Evolutionary conservation across 2,888 invertebrate species (phyloP), one percentile per base, ranked within the genome.

Genomic region (Agrochola lota): DNA sequence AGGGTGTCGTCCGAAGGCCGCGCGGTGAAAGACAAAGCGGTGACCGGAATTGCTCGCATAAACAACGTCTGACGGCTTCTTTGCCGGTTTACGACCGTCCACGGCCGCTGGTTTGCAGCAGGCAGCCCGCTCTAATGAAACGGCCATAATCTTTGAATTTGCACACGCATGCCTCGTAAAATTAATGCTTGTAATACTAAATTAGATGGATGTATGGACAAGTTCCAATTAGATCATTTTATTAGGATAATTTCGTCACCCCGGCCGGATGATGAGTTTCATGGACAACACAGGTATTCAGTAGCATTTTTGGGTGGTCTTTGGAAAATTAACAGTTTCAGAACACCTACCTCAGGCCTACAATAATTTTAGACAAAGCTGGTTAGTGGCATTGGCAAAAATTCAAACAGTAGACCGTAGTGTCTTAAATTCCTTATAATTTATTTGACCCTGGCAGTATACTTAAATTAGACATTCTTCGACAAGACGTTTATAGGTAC

Each of bases 1-100:
- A 95, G 96, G 96, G 96, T 96, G 96, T 96, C 96, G 95, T 95
- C 93, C 93, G 95, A 95, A 95, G 94, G 95, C 94, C 93, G 91
- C 85, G 95, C 95, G 95, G 96, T 94, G 88, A 94, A 94, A 95
- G 94, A 95, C 95, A 96, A 96, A 96, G 96, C 94, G 88, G 86
- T 93, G 94, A 92, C 94, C 95, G 95, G 95, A 94, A 95, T 95
- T 90, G 91, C 91, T 94, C 92, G 91, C 95, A 96, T 96, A 96
- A 96, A 96, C 95, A 95, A 95, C 90, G 89, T 94, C 93, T 94
- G 95, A 95, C 96, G 95, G 96, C 93, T 93, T 94, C 95, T 95
- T 95, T 94, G 94, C 92, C 85, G 85, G 91, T 96, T 96, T 95
- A 94, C 89, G 94, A 92, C 85, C 91, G 87, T 81, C 87, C 87